Evolutionary conservation across 2,113 vertebrate genomes (phyloP), one percentile per base, ranked within the genome.

Genomic region (Cathartes aura): DNA sequence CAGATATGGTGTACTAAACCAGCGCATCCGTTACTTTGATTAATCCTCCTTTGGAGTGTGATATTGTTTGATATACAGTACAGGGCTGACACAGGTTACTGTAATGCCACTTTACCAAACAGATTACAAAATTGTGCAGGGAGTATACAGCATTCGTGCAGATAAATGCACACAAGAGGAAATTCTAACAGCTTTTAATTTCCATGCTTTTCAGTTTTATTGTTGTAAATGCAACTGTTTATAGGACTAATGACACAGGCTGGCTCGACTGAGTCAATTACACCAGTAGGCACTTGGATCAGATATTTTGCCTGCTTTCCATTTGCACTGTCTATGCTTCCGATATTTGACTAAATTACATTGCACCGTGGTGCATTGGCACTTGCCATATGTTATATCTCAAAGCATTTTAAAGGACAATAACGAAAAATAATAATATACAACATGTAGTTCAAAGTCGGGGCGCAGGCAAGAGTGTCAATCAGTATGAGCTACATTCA

Each of bases 131-230:
- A 97, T 82, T 93, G 97, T 97, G 95, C 91, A 86, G 97, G 90
- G 96, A 95, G 90, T 82, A 82, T 73, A 92, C 94, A 95, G 96
- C 95, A n/a, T 97, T 94, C 87, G 62, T 95, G 89, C 79, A 93
- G 97, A 98, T 98, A 98, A 98, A 98, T 97, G 90, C 97, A 98
- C 98, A 98, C 98, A 85, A 97, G 98, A 98, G 98, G 92, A 98
- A 98, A 98, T 97, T 93, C 97, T 97, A 98, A 98, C 98, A 98
- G 98, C 98, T 98, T 98, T 98, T 98, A 98, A 98, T 98, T 98
- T 98, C 97, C 98, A 98, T 98, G 98, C 98, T 98, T 98, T 98
- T 98, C 97, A 98, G 96, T 98, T 98, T 98, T 98, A 98, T 98
- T 98, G 98, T 98, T 98, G 98, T 98, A 98, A 98, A 98, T 97